These are phyloP conservation scores for Elephantulus edwardii DNA, from an alignment of 2,113 vertebrate genomes.

Conservation along the genomic window DNA sequence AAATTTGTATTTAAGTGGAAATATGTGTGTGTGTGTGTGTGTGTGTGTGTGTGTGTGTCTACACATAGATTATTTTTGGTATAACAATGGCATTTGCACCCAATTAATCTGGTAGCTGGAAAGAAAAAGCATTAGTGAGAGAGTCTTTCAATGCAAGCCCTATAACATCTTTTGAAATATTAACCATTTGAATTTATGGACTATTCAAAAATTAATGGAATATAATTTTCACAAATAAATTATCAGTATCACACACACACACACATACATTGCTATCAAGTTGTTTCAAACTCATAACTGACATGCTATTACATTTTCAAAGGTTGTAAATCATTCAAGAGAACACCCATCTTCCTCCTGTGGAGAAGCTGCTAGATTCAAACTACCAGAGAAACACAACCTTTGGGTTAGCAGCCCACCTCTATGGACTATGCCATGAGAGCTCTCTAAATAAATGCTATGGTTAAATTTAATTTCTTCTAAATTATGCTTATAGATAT, in stretches of 20 bases:
- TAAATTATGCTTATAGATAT: not conserved
- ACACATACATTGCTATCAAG: no score
- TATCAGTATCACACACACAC: no score
- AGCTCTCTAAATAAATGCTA: no score
- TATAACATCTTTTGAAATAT: slow-evolving; percentile 15
- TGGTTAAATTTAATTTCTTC: not conserved
- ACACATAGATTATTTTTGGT: not conserved
- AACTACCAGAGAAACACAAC: no score
- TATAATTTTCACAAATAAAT: no score
- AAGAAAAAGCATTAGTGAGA: not conserved
- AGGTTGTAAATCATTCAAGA: no score
- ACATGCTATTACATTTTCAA: no score
- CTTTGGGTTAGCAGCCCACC: no score
- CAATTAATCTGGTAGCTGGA: not conserved
- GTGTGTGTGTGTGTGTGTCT: not conserved
- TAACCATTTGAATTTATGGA: not conserved
- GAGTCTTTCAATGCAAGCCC: not conserved
- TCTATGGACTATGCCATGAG: no score
- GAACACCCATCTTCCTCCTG: no score
- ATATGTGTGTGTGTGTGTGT: not conserved
- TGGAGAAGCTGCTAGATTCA: no score
- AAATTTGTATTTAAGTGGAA: not conserved
- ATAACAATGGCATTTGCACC: not conserved
- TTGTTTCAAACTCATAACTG: no score
- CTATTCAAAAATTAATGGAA: slow-evolving; percentile 4